Percentiles rank a stretch among this genome's conserved stretches.
Conservation (phyloP, 2,888 invertebrate species). For the Tupiocoris notatus region DNA sequence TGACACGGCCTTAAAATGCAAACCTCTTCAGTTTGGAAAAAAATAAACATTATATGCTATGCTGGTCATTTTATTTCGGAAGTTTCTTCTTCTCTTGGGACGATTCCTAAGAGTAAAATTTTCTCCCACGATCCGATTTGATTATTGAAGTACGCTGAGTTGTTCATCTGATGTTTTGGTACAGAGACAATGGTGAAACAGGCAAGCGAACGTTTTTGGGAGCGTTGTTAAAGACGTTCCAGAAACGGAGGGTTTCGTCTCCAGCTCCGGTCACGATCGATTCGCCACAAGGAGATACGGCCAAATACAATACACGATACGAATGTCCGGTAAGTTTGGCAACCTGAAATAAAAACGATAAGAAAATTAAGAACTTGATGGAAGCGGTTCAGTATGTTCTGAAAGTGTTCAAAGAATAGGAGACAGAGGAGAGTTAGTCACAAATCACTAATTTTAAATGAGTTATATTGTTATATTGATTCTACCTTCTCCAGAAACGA, state of each 20-base stretch:
- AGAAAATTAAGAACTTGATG: not conserved
- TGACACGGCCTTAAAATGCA: no score
- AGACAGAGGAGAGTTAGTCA: no score
- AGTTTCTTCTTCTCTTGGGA: not conserved
- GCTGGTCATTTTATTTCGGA: not conserved
- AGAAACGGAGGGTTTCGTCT: slow-evolving; percentile 95
- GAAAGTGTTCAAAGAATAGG: no score
- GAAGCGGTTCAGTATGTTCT: no score
- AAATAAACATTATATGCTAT: not conserved
- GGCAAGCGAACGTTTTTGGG: slow-evolving; percentile 61
- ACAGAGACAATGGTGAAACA: slow-evolving; percentile 28
- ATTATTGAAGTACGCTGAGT: not conserved
- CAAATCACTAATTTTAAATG: no score
- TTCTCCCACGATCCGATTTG: not conserved
- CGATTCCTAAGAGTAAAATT: not conserved
- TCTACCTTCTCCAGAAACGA: no score
- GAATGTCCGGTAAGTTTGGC: slow-evolving; percentile 96
- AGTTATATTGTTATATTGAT: no score
- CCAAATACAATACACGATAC: slow-evolving; percentile 90
- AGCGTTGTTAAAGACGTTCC: slow-evolving; percentile 98
- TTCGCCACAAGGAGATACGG: slow-evolving; percentile 96
- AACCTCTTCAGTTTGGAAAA: no score
- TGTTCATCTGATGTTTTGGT: slow-evolving; percentile 36
- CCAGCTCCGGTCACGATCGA: slow-evolving; percentile 98
- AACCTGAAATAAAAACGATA: slow-evolving; percentile 57